Evolutionary conservation across 2,797 vertebrate species (phyloP).

Genomic region (Spinibarbus caldwelli): DNA sequence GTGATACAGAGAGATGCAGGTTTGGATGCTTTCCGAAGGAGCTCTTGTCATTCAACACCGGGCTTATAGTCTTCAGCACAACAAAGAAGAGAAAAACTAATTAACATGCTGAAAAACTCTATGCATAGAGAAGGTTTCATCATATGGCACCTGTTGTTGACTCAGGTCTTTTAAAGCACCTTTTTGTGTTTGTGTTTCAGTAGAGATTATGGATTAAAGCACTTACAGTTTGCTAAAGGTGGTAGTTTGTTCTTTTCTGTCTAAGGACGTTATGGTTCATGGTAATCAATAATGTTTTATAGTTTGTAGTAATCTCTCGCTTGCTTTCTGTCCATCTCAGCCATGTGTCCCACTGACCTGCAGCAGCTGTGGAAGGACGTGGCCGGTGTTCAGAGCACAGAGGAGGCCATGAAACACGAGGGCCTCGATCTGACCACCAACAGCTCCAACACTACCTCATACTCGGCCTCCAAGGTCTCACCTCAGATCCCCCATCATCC

Average conservation of each 20-base stretch:
- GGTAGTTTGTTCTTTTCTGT: neutral
- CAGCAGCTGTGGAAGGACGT: constrained; percentile 99
- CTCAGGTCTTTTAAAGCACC: neutral
- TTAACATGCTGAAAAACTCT: neutral
- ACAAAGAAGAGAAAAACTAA: constrained; percentile 32
- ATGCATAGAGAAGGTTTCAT: neutral
- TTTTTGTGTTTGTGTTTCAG: neutral
- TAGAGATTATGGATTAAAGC: constrained; percentile 2
- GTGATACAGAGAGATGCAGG: constrained; percentile 33
- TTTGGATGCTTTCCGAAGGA: constrained; percentile 41
- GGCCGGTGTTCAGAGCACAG: constrained; percentile 85
- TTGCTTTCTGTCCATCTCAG: constrained; percentile 63
- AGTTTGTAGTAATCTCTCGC: constrained; percentile 1
- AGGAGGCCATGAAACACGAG: constrained; percentile 94
- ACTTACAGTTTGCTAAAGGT: neutral
- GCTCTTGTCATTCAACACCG: constrained; percentile 40
- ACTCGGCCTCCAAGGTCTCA: constrained; percentile 91
- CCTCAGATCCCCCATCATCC: constrained; percentile 92
- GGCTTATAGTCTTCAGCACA: constrained; percentile 9
- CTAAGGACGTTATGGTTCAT: neutral
- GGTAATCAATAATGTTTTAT: neutral
- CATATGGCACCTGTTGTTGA: constrained; percentile 29
- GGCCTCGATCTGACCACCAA: constrained; percentile 96
- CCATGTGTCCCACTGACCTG: constrained; percentile 96
- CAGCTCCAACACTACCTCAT: constrained; percentile 98